phyloP scores from a whole-genome alignment of 2,113 vertebrate genomes.

The Ardeotis arabs region DNA sequence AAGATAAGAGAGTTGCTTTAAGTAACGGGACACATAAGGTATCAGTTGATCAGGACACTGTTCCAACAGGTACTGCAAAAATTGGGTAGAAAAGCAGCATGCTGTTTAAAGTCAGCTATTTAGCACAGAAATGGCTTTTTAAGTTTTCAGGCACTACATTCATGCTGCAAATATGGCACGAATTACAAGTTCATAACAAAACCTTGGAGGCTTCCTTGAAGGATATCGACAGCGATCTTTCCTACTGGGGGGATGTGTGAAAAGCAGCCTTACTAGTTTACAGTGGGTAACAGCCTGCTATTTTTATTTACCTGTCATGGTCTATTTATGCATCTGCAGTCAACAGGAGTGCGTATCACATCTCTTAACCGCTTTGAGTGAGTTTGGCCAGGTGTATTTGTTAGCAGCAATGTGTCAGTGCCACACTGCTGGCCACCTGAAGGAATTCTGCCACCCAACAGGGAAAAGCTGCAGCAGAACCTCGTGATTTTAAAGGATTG shows the following conservation, averaged over 20 bases:
- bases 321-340: constrained; percentile 38
- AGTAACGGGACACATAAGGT: not conserved
- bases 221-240: constrained; percentile 9
- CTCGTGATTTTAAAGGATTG: not conserved
- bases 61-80: constrained; percentile 4
- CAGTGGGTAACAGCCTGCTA: constrained; percentile 21
- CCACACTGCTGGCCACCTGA: not conserved
- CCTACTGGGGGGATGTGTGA: not conserved
- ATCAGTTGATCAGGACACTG: not conserved
- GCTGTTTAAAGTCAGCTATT: not conserved
- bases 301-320: constrained; percentile 46
- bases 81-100: constrained; percentile 16
- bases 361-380: not conserved
- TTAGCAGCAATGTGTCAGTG: not conserved
- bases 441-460: not conserved
- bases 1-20: not conserved
- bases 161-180: not conserved
- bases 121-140: not conserved
- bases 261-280: constrained; percentile 54
- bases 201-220: not conserved
- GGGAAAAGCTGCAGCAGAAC: not conserved
- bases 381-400: not conserved
- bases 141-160: constrained; percentile 7
- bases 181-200: constrained; percentile 13
- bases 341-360: not conserved